Evolutionary conservation across 2,888 invertebrate genomes (phyloP).

Genomic region (Athripsodes cinereus): DNA sequence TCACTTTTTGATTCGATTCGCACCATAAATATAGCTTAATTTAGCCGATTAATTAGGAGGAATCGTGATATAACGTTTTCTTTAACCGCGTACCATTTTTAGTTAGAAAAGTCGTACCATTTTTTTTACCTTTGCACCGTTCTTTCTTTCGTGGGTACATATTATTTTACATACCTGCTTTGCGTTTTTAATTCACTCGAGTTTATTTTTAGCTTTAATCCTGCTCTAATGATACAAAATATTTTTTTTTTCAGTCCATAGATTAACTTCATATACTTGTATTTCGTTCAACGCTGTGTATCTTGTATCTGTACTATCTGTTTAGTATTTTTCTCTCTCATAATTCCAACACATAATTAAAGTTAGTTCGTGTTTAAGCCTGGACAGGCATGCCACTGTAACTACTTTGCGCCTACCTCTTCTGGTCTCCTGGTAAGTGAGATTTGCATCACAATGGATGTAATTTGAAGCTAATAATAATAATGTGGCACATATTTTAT

Average conservation of each 20-base stretch:
- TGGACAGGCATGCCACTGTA: constrained; percentile 1
- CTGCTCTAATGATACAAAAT: too few species aligned
- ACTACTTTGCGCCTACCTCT: neutral
- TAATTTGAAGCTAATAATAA: constrained; percentile 11
- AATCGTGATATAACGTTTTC: too few species aligned
- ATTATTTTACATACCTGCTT: too few species aligned
- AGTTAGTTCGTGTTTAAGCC: constrained; percentile 16
- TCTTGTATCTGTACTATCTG: neutral
- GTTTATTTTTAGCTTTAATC: too few species aligned
- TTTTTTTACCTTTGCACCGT: too few species aligned
- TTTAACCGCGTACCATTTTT: too few species aligned
- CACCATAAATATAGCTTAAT: neutral
- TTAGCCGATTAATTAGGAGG: neutral
- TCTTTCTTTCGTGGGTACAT: too few species aligned
- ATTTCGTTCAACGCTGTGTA: neutral
- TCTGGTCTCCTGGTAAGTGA: neutral
- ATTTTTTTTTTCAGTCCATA: too few species aligned
- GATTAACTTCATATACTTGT: too few species aligned
- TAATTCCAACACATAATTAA: neutral
- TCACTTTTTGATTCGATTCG: too few species aligned
- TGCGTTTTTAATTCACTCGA: too few species aligned
- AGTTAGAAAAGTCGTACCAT: too few species aligned
- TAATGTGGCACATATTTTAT: neutral
- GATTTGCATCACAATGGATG: constrained; percentile 21
- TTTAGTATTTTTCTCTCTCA: neutral